Evolutionary conservation across 2,888 invertebrate genomes (phyloP).

Genomic region (Rhagonycha lutea): DNA sequence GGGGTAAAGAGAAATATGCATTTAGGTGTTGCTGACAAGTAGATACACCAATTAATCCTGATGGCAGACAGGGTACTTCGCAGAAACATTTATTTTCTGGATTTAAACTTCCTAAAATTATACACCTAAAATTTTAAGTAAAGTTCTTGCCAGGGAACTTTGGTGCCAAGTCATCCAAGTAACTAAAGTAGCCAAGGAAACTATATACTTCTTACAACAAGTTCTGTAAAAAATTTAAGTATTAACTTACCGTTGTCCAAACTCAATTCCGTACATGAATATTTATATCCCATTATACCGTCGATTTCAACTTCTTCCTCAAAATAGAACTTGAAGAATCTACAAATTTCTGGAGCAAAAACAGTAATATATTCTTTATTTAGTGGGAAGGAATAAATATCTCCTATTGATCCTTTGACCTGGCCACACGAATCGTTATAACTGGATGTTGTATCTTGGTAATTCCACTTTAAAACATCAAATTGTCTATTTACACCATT

Average conservation of each 20-base stretch:
- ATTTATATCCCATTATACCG: conserved; percentile 70
- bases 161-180: too few species aligned
- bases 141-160: too few species aligned
- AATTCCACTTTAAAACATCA: conserved; percentile 78
- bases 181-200: too few species aligned
- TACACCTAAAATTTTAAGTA: too few species aligned
- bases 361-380: conserved; percentile 62
- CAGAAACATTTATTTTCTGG: conserved; percentile 70
- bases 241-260: conserved; percentile 71
- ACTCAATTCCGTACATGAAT: conserved; percentile 63
- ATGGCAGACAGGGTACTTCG: conserved; percentile 68
- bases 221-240: too few species aligned
- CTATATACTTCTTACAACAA: too few species aligned
- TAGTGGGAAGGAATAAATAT: conserved; percentile 73
- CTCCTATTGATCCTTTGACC: conserved; percentile 76
- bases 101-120: conserved; percentile 57
- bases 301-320: conserved; percentile 60
- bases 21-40: conserved; percentile 77
- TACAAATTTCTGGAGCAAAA: conserved; percentile 78
- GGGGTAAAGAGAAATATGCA: conserved; percentile 78
- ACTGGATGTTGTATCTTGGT: conserved; percentile 60
- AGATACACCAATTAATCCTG: conserved; percentile 73
- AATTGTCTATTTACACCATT: conserved; percentile 71
- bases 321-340: conserved; percentile 67
- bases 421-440: conserved; percentile 61